Evolutionary conservation across 2,888 invertebrate genomes (phyloP).

Genomic region (Eupithecia exiguata): DNA sequence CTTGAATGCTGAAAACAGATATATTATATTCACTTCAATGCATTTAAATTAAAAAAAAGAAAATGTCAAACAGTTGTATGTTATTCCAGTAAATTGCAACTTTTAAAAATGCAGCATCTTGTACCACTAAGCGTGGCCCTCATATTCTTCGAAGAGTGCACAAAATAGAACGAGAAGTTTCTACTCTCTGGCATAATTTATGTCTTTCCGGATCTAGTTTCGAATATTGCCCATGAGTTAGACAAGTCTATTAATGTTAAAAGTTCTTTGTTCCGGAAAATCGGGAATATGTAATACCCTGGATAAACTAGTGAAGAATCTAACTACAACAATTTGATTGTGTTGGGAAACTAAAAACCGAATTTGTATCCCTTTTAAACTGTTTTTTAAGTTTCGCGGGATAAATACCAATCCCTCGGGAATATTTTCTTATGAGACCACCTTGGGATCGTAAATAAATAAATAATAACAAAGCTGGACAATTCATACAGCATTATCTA

Average conservation of each 20-base stretch:
- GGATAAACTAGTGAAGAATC: background rate
- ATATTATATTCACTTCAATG: background rate
- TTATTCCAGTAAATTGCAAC: background rate
- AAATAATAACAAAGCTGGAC: no score
- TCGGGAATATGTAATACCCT: background rate
- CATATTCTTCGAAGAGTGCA: slow-evolving; percentile 22
- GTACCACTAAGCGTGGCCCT: slow-evolving; percentile 5
- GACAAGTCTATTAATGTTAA: slow-evolving; percentile 3
- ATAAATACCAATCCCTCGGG: no score
- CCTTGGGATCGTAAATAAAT: no score
- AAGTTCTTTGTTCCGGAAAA: background rate
- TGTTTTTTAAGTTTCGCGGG: no score
- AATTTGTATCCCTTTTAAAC: no score
- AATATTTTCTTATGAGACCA: no score
- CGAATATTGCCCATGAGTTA: slow-evolving; percentile 21
- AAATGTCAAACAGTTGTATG: background rate
- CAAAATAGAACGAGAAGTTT: slow-evolving; percentile 31
- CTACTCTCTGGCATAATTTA: slow-evolving; percentile 38
- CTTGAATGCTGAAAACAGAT: no score
- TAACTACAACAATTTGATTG: no score
- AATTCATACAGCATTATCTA: no score
- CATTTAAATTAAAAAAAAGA: background rate
- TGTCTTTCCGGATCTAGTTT: slow-evolving; percentile 20
- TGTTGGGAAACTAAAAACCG: no score
- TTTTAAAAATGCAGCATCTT: background rate